Evolutionary conservation across 35 echinoderm and acorn worm species (phyloP), one percentile per base, ranked within the genome.

Genomic region (Hemicentrotus pulcherrimus): DNA sequence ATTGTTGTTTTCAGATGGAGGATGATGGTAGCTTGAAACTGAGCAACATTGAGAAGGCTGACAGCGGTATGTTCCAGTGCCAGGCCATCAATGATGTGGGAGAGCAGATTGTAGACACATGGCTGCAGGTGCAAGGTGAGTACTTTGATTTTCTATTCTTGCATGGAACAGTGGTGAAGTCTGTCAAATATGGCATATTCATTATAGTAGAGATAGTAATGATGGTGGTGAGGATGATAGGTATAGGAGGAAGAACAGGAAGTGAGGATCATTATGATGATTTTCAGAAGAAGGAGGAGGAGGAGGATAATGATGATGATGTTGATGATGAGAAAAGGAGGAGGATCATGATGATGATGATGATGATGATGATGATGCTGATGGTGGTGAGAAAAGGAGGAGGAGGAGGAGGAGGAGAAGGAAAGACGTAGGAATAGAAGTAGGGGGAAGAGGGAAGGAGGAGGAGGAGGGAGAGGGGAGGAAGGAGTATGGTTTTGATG

Each of bases 31-130:
- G 96, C 47, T 86, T 98, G 10, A 91, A 95, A 46, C 94, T 98
- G 16, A 95, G 15, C 31, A 91, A 96, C 60, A n/a, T 98, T 15
- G 46, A 95, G 86, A 94, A 96, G 94, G 45, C 61, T 19, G 97
- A 98, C 86, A 94, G 46, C 52, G 97, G 88, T 12, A 98, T 98
- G 96, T 96, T 88, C 47, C 97, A 98, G 85, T 98, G 97, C 32
- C 91, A 94, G 60, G 95, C 95, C 10, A 94, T 88, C 85, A 98
- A 98, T 95, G 97, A 96, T 24, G 96, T 98, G 0, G 94, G 94
- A 46, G 95, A 96, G 86, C 90, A 94, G 11, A 96, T 98, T 46
- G 91, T 46, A n/a, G 96, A 96, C 60, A 98, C 96, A 4, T 95
- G 94, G 92, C 86, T 98, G 4, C 91, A 96, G 85, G 97, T 98